Evolutionary conservation across 2,113 vertebrate species (phyloP), one percentile per base, ranked within the genome.

Genomic region (Cyanistes caeruleus): DNA sequence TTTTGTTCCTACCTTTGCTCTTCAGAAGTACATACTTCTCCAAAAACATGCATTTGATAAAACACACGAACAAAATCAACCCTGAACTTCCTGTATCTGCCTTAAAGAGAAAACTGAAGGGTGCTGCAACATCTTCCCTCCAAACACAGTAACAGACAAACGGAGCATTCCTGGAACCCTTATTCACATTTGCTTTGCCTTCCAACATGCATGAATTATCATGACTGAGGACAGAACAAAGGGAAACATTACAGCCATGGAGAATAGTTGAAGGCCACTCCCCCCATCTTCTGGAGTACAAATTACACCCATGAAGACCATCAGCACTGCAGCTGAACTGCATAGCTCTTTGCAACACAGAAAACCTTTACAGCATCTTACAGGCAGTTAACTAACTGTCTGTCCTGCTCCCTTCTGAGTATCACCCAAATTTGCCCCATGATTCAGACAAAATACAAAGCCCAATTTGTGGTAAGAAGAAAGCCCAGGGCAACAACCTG

Each of bases 241-340:
- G 86, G 90, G 72, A 89, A 97, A 96, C 49, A 76, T 52, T 92
- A 95, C 91, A 98, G 97, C 92, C 95, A 92, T 73, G 94, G 87
- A 96, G 90, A 94, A 35, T 64, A 73, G 92, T 95, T 96, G 95
- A 92, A 78, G 62, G 90, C 81, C 68, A 39, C 15, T 15, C 4
- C 31, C n/a, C 41, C 59, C 56, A 4, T 37, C 55, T 83, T 78
- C 76, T 28, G 21, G 19, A 70, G 37, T 39, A 43, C 73, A 72
- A 74, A 87, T 52, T 19, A 65, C 5, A 89, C 7, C 13, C 52
- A 52, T 20, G 25, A 90, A 91, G 84, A 64, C 13, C 9, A 63
- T 7, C 41, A 52, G 25, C 62, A 53, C 21, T 46, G 37, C n/a
- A 87, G 22, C 7, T 44, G 24, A 43, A 68, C 60, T 56, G 21